Evolutionary conservation across 2,797 vertebrate genomes (phyloP).

Genomic region (Fringilla coelebs): DNA sequence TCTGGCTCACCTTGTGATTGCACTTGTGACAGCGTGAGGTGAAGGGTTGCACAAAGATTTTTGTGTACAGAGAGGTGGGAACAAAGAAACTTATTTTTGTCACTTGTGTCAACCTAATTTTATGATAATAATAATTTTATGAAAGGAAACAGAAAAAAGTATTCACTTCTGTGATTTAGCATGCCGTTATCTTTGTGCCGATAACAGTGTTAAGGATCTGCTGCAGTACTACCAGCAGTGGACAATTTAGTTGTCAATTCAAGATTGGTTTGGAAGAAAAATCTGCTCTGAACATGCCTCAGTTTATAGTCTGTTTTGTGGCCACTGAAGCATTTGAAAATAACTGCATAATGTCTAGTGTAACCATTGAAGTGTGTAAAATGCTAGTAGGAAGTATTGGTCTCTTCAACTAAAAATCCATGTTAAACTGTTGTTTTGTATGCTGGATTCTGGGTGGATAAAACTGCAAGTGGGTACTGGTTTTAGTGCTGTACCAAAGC

Average conservation of each 20-base stretch:
- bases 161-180: background rate
- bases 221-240: background rate
- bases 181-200: rapidly evolving
- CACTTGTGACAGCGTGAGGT: background rate
- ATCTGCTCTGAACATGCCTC: background rate
- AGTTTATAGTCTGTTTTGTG: background rate
- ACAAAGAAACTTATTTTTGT: background rate
- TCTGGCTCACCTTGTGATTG: conserved; percentile 42
- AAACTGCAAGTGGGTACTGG: background rate
- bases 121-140: background rate
- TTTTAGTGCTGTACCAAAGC: background rate
- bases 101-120: background rate
- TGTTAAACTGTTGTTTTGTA: background rate
- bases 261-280: background rate
- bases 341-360: background rate
- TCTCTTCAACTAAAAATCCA: background rate
- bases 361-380: background rate
- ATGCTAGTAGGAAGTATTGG: background rate
- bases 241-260: background rate
- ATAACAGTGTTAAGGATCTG: background rate
- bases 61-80: background rate
- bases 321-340: background rate
- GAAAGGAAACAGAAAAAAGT: background rate
- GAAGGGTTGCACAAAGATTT: background rate
- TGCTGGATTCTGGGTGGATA: background rate